Evolutionary conservation across 1,140 invertebrate genomes (phyloP).

Genomic region (Drosophila novamexicana): DNA sequence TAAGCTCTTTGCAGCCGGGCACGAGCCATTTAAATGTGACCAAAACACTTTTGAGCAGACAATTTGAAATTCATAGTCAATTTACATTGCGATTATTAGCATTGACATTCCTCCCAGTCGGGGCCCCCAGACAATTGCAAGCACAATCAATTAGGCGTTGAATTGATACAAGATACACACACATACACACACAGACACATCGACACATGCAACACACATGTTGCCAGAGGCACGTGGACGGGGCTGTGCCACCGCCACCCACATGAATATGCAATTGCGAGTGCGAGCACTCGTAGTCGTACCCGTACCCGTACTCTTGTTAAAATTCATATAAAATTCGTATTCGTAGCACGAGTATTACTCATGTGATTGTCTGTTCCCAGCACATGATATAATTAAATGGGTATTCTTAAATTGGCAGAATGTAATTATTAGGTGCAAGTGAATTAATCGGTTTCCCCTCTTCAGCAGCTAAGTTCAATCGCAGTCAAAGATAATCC

Average conservation of each 20-base stretch:
- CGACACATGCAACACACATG: conserved; percentile 7
- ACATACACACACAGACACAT: not conserved
- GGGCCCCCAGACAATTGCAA: conserved; percentile 73
- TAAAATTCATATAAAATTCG: conserved; percentile 2
- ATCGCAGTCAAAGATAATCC: not conserved
- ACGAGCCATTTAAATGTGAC: conserved; percentile 50
- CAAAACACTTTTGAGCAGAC: conserved; percentile 46
- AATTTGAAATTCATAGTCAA: conserved; percentile 69
- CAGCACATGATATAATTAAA: conserved; percentile 15
- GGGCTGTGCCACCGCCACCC: conserved; percentile 14
- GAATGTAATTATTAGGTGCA: conserved; percentile 24
- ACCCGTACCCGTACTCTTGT: conserved; percentile 7
- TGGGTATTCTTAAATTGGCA: conserved; percentile 23
- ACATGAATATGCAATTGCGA: conserved; percentile 46
- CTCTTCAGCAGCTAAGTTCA: not conserved
- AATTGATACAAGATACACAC: conserved; percentile 42
- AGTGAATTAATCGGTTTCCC: not conserved
- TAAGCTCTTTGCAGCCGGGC: conserved; percentile 17
- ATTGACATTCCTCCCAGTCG: conserved; percentile 72
- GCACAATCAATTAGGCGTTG: conserved; percentile 75
- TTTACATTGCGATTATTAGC: conserved; percentile 79
- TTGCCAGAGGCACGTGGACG: conserved; percentile 3
- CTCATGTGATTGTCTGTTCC: conserved; percentile 38
- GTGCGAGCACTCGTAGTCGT: conserved; percentile 23
- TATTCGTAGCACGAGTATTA: not conserved